Conservation (phyloP, 2,888 invertebrate species). For the Tuta absoluta region DNA sequence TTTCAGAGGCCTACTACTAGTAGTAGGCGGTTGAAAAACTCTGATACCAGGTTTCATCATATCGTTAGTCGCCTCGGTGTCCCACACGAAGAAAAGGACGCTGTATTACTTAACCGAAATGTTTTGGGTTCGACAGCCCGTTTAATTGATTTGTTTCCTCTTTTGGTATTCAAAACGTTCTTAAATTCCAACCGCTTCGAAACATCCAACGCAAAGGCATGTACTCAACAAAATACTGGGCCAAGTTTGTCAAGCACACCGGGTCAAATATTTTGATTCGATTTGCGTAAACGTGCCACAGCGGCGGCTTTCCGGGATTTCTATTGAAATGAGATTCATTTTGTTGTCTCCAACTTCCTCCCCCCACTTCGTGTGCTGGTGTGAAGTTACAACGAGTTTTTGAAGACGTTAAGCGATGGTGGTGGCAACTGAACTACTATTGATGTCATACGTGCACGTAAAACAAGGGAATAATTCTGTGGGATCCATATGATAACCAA, state of each 20-base stretch:
- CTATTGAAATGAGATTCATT: slow-evolving; percentile 32
- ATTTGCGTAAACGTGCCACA: background rate
- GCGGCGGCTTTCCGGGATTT: slow-evolving; percentile 1
- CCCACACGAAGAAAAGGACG: too few relatives aligned
- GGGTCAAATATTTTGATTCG: slow-evolving; percentile 8
- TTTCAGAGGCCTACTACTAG: too few relatives aligned
- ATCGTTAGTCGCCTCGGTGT: too few relatives aligned
- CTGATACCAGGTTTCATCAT: too few relatives aligned
- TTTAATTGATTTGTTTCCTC: too few relatives aligned
- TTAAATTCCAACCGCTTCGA: background rate
- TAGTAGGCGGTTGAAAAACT: too few relatives aligned
- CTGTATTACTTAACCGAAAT: too few relatives aligned
- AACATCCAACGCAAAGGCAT: background rate
- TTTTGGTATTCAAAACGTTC: too few relatives aligned
- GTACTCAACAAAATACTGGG: slow-evolving; percentile 34
- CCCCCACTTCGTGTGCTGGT: background rate
- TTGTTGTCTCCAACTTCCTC: slow-evolving; percentile 40
- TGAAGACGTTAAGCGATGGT: slow-evolving; percentile 25
- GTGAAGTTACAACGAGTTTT: slow-evolving; percentile 2
- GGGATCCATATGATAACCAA: too few relatives aligned
- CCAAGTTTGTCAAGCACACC: slow-evolving; percentile 10
- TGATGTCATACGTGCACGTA: background rate
- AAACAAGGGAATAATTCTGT: too few relatives aligned
- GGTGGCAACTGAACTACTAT: background rate
- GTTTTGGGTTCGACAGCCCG: too few relatives aligned